Percentiles rank a stretch among this genome's conserved stretches.
Evolutionary conservation across 1,140 invertebrate species (phyloP).

Genomic region (Tribolium castaneum): DNA sequence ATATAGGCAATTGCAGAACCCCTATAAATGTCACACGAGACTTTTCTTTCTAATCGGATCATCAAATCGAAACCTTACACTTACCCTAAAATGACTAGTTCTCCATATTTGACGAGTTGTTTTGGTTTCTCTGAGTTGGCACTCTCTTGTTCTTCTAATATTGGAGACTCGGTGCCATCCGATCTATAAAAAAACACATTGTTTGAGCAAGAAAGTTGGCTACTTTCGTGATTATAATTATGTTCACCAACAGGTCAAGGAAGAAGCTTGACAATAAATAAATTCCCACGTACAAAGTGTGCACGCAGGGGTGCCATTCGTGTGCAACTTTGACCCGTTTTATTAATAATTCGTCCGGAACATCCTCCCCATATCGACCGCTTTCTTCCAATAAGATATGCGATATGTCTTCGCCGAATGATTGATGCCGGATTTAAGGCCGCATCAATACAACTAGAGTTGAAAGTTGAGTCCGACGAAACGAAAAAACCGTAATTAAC

Average conservation of each 20-base stretch:
- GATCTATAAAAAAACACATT: slow-evolving; percentile 69
- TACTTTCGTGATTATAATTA: not conserved
- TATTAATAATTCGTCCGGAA: slow-evolving; percentile 4
- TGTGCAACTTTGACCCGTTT: not conserved
- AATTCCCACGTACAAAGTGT: not conserved
- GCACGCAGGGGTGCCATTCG: slow-evolving; percentile 2
- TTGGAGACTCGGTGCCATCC: slow-evolving; percentile 78
- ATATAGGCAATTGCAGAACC: not conserved
- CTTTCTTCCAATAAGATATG: slow-evolving; percentile 4
- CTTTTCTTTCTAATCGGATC: not conserved
- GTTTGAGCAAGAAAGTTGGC: slow-evolving; percentile 1
- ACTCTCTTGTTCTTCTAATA: slow-evolving; percentile 73
- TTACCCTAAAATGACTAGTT: slow-evolving; percentile 94
- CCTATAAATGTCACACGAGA: not conserved
- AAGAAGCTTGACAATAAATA: not conserved
- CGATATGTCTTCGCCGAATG: slow-evolving; percentile 25
- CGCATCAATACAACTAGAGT: slow-evolving; percentile 8
- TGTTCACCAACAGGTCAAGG: not conserved
- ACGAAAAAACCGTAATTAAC: not conserved
- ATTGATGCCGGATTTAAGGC: slow-evolving; percentile 12
- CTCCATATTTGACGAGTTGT: slow-evolving; percentile 87
- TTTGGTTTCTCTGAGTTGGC: slow-evolving; percentile 77
- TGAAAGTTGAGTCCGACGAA: not conserved
- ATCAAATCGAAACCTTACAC: slow-evolving; percentile 57
- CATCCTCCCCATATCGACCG: not conserved